phyloP scores from a whole-genome alignment of 2,888 invertebrate species.

The Drosophila borealis region DNA sequence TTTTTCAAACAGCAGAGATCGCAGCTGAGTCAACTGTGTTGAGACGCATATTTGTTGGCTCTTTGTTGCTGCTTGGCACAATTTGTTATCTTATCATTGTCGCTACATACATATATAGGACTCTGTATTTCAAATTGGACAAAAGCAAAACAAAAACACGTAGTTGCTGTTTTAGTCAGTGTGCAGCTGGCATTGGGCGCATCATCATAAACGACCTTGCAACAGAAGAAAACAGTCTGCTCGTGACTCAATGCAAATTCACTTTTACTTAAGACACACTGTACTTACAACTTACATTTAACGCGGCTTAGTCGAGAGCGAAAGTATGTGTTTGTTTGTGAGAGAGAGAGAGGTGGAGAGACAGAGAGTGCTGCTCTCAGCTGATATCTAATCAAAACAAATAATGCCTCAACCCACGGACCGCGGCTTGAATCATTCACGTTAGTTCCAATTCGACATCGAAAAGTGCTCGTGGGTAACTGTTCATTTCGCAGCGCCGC shows the following conservation, averaged over 20 bases:
- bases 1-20: conserved; percentile 8
- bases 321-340: conserved; percentile 27
- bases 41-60: neutral
- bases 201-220: conserved; percentile 57
- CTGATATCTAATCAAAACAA: conserved; percentile 78
- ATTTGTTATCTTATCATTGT: conserved; percentile 52
- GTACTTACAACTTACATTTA: conserved; percentile 7
- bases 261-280: conserved; percentile 49
- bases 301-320: conserved; percentile 41
- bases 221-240: conserved; percentile 20
- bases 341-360: conserved; percentile 7
- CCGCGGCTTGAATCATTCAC: conserved; percentile 66
- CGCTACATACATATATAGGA: neutral
- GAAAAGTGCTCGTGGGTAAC: conserved; percentile 27
- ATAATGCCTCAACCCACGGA: conserved; percentile 51
- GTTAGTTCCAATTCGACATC: conserved; percentile 48
- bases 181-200: conserved; percentile 28
- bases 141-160: conserved; percentile 14
- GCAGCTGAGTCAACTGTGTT: conserved; percentile 48
- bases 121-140: neutral
- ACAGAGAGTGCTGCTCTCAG: conserved; percentile 29
- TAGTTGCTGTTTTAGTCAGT: conserved; percentile 10
- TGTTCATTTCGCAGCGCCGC: conserved; percentile 13
- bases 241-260: conserved; percentile 61
- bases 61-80: conserved; percentile 18